Base-by-base conservation (phyloP, 2,888 invertebrate genomes). In the Drosophila macrospina region DNA sequence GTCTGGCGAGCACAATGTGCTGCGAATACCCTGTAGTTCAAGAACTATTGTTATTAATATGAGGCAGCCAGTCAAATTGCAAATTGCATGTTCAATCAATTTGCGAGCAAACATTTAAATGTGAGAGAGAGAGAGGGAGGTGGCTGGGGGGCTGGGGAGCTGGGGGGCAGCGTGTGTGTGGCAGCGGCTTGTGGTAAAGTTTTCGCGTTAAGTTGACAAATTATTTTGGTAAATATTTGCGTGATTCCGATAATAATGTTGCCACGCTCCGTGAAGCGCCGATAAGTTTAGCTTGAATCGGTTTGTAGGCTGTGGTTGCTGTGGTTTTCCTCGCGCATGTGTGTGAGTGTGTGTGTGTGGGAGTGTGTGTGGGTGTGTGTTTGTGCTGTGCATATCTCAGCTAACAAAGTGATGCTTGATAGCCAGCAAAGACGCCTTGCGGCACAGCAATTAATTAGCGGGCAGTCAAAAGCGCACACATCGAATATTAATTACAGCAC, bases 181-280 rank as follows among this genome's bases (percentile, higher is more conserved):
- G 54, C 34, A 34, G 47, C 16, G 48, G 64, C 20, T 54, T 69
- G 76, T 60, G 86, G 80, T 73, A 60, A 59, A 75, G 75, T 69
- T 74, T 78, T 70, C 81, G 79, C 77, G 86, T 77, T 78, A 84
- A 77, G 81, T 86, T 88, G 86, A 88, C 88, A 86, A 88, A 88
- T 88, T 86, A 78, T 88, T 88, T 86, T 72, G 78, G 82, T 86
- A 86, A 86, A 86, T 86, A 87, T 87, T 88, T 86, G 80, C 80
- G 78, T 84, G 82, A 86, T 84, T 80, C 72, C 70, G 69, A 84
- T 85, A 80, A 85, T 79, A 79, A 86, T 70, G 74, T 71, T 69
- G 55, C 73, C 50, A 44, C 30, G 80, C 52, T 39, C 41, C 57
- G 42, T 55, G 30, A 30, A 32, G 1, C n/a, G 26, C 37, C 52